Evolutionary conservation across 2,797 vertebrate genomes (phyloP), one percentile per base, ranked within the genome.

Genomic region (Lates japonicus): DNA sequence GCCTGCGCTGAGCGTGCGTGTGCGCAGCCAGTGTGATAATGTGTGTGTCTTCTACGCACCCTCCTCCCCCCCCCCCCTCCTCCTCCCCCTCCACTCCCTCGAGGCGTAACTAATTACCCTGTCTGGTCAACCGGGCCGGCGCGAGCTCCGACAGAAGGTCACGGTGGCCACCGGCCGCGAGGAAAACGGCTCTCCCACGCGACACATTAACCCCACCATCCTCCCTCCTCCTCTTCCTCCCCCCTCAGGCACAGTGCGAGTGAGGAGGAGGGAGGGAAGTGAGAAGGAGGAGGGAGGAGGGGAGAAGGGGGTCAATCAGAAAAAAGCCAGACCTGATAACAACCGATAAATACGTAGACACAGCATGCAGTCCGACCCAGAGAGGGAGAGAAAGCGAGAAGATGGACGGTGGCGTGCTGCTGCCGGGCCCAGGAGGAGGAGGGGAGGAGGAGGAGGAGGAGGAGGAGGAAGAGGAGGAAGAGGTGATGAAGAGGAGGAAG

Each of bases 31-130:
- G 80, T 76, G 80, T 78, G 78, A 29, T 48, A 57, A 42, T 60
- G 77, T 80, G 86, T 76, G 83, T 60, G 59, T 59, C 44, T 46
- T 37, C 29, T 54, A n/a, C 61, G 4, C 39, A 0, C 59, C n/a
- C 33, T 8, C 13, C 13, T 16, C 33, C 20, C 48, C 31, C 58
- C 4, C 46, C 5, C 31, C 17, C 42, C 42, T 62, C 6, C 25
- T 11, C 58, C 19, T 42, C 13, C 54, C 13, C 78, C 25, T 41
- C 1, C 33, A 0, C 76, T 83, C 92, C 92, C 90, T 85, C 76
- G 89, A 92, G 93, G 91, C 84, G 89, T 87, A 91, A 92, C 93
- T 94, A 94, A 94, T 94, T 94, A 93, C 87, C 91, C 87, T 86
- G 92, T 93, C 93, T 90, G 93, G 90, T 93, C 93, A 91, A 91